phyloP scores from a whole-genome alignment of 1,140 invertebrate species.

The Neotoxoptera formosana region DNA sequence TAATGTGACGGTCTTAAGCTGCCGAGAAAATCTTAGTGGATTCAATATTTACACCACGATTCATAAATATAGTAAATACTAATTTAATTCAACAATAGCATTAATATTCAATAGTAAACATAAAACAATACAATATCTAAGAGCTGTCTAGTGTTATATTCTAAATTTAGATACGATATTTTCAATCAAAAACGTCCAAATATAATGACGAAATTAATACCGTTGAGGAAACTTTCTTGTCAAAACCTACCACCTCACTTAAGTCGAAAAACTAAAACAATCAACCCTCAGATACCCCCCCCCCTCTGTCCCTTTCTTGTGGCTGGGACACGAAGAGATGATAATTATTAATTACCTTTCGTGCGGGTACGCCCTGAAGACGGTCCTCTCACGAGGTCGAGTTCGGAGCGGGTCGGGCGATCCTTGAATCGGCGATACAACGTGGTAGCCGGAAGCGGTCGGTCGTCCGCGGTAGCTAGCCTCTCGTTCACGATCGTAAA shows the following conservation, averaged over 20 bases:
- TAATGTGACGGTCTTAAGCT: too few species aligned
- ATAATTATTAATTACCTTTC: conserved; percentile 54
- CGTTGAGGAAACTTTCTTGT: neutral
- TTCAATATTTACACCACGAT: neutral
- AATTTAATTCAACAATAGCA: neutral
- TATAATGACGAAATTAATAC: neutral
- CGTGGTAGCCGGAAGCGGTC: conserved; percentile 64
- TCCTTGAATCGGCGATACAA: conserved; percentile 62
- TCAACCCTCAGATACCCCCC: neutral
- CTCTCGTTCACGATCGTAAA: conserved; percentile 64
- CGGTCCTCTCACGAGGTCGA: conserved; percentile 60
- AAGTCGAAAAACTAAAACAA: neutral
- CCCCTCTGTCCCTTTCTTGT: too few species aligned
- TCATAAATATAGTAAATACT: neutral
- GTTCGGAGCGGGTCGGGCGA: conserved; percentile 63
- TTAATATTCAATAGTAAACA: neutral
- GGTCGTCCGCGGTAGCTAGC: conserved; percentile 61
- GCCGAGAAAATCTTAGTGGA: too few species aligned
- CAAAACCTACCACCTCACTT: neutral
- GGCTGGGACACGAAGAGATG: too few species aligned
- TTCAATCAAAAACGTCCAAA: neutral
- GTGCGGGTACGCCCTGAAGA: conserved; percentile 46
- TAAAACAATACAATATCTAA: neutral
- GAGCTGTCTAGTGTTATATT: neutral
- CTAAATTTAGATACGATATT: neutral